Evolutionary conservation across 1,140 invertebrate species (phyloP), one percentile per base, ranked within the genome.

Genomic region (Armadillidium nasatum): DNA sequence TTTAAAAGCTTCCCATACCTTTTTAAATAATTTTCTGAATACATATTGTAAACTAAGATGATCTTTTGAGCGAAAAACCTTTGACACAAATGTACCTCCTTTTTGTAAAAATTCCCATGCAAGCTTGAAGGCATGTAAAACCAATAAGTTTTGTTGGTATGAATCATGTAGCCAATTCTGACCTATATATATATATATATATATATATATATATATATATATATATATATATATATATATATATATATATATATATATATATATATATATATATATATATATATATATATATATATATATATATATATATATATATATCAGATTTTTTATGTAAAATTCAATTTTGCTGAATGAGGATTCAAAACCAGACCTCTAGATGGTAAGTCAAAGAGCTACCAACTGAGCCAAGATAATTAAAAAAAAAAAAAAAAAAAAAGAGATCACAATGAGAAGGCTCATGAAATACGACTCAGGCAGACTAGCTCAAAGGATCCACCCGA

Each of bases 61-160:
- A 87, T 99, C 98, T 87, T 96, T 98, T 0, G 96, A 99, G 74
- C 98, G 88, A 85, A 99, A 99, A 0, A 99, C 91, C 89, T 99
- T 99, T 0, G 98, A 99, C 0, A 99, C 89, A 87, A 99, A 99
- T 90, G 92, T 98, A 68, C 98, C 98, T 73, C 95, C 95, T 83
- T 91, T 88, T 82, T 89, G 88, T n/a, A 99, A 85, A 84, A 99
- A 95, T 79, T 96, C 89, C 44, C 94, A 93, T 0, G 96, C 94
- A 74, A 99, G 83, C 87, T 97, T 98, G 21, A 99, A 85, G 19
- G 98, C 94, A 83, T 92, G 91, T 0, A 99, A 86, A 7, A 96
- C 96, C 0, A 99, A 86, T 82, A 91, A 91, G 67, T 90, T 89
- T 87, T 99, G 98, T 82, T 94, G 91, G 84, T 96, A 99, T 4